Evolutionary conservation across 2,797 vertebrate genomes (phyloP).

Genomic region (Oophaga sylvatica): DNA sequence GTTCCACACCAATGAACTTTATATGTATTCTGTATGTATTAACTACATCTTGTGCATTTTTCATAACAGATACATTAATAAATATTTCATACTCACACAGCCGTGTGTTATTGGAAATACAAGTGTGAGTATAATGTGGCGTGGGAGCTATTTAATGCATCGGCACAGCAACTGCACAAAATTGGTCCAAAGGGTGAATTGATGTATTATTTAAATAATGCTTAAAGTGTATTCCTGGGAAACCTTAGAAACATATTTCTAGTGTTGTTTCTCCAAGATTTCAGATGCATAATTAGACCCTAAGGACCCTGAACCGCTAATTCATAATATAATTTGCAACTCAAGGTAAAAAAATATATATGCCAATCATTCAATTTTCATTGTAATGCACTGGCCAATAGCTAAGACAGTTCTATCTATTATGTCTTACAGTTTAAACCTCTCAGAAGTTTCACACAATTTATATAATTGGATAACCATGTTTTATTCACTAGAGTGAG

Average conservation of each 20-base stretch:
- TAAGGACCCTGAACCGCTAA: conserved; percentile 22
- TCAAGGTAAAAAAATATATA: conserved; percentile 6
- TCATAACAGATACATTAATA: not conserved
- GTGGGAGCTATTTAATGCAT: conserved; percentile 22
- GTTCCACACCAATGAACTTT: not conserved
- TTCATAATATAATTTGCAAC: conserved; percentile 25
- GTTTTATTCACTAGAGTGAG: conserved; percentile 50
- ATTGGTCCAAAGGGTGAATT: conserved; percentile 44
- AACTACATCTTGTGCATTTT: not conserved
- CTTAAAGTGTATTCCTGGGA: conserved; percentile 41
- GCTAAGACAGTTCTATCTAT: conserved; percentile 32
- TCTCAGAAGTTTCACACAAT: conserved; percentile 29
- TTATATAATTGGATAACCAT: conserved; percentile 53
- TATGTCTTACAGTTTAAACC: conserved; percentile 18
- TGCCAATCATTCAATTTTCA: conserved; percentile 18
- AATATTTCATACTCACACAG: conserved; percentile 2
- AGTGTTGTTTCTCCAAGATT: conserved; percentile 22
- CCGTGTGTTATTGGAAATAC: conserved; percentile 1
- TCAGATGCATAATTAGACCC: conserved; percentile 45
- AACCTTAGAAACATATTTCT: conserved; percentile 43
- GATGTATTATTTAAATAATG: conserved; percentile 49
- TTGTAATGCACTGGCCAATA: conserved; percentile 6
- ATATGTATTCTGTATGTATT: not conserved
- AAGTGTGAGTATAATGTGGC: conserved; percentile 8
- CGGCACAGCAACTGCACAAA: conserved; percentile 21